Evolutionary conservation across 2,888 invertebrate species (phyloP).

Genomic region (Lissocephala sabroskyi): DNA sequence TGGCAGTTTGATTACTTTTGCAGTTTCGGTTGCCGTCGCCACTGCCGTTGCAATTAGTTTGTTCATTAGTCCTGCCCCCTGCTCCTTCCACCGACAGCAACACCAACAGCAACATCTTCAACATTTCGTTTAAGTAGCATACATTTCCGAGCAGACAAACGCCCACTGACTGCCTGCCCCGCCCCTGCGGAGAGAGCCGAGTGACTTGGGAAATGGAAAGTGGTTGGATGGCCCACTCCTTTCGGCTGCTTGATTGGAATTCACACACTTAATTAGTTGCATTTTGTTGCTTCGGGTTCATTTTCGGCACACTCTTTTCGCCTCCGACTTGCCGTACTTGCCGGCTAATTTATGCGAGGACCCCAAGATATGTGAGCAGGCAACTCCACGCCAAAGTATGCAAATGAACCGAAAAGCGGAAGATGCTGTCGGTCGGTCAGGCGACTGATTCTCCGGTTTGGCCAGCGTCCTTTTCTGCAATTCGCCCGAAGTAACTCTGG

Average conservation of each 20-base stretch:
- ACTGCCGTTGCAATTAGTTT: conserved; percentile 62
- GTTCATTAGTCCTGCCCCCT: conserved; percentile 56
- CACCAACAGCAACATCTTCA: conserved; percentile 11
- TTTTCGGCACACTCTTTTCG: conserved; percentile 1
- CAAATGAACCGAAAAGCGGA: conserved; percentile 31
- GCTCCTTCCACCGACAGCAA: conserved; percentile 16
- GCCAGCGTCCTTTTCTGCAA: too few relatives aligned
- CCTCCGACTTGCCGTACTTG: too few relatives aligned
- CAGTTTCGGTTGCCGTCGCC: conserved; percentile 20
- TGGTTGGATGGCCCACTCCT: too few relatives aligned
- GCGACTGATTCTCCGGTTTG: not conserved
- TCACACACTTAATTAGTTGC: conserved; percentile 59
- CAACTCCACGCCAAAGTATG: conserved; percentile 17
- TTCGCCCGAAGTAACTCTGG: too few relatives aligned
- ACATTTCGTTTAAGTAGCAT: not conserved
- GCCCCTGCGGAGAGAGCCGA: too few relatives aligned
- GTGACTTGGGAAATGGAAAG: too few relatives aligned
- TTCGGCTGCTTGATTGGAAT: conserved; percentile 48
- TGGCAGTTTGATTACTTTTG: conserved; percentile 54
- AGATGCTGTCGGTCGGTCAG: not conserved
- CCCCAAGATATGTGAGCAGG: too few relatives aligned
- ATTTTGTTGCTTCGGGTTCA: conserved; percentile 15
- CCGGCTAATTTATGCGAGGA: too few relatives aligned
- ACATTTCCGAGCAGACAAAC: not conserved
- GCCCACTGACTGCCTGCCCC: too few relatives aligned